Evolutionary conservation across 2,888 invertebrate genomes (phyloP), one percentile per base, ranked within the genome.

Genomic region (Heliconius charithonia): DNA sequence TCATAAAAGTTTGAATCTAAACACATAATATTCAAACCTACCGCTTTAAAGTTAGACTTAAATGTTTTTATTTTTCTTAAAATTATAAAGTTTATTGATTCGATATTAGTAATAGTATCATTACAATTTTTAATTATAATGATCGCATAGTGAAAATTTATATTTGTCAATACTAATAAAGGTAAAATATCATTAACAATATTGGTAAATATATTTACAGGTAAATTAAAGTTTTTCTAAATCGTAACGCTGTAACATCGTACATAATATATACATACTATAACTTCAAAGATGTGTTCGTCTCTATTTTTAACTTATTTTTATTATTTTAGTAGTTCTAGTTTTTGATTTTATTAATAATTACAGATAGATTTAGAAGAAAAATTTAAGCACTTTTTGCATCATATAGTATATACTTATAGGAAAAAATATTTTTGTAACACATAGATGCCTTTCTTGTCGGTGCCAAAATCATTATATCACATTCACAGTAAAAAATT

Each of bases 361-460:
- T 37, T 56, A 56, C 51, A 22, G 22, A 32, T 72, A 59, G 72
- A 10, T 29, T 32, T 59, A 72, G 71, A 70, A 41, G n/a, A 70
- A 51, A 51, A n/a, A 59, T 59, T 22, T 3, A 32, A 72, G 29
- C 72, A 72, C 72, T 37, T 72, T 72, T n/a, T 72, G 51, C n/a
- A 4, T 72, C 56, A 37, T 59, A 59, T 59, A 59, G n/a, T 29
- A 56, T 72, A n/a, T 69, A 69, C 41, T n/a, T 69, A 27, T 69
- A 69, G 25, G n/a, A 25, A 37, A 72, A 27, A 32, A 59, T 72
- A 72, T 72, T 72, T 72, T 72, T 72, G 3, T 72, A 72, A 72
- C 32, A 72, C 72, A 72, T 51, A 32, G 72, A 72, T 72, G 72
- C 72, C 72, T 72, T 72, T 72, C 69, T 69, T 69, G 41, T 72